A percentile compares a stretch with the other conserved stretches of the same genome.
Conservation (phyloP, 2,797 vertebrate genomes). For the Phalanger gymnotis region DNA sequence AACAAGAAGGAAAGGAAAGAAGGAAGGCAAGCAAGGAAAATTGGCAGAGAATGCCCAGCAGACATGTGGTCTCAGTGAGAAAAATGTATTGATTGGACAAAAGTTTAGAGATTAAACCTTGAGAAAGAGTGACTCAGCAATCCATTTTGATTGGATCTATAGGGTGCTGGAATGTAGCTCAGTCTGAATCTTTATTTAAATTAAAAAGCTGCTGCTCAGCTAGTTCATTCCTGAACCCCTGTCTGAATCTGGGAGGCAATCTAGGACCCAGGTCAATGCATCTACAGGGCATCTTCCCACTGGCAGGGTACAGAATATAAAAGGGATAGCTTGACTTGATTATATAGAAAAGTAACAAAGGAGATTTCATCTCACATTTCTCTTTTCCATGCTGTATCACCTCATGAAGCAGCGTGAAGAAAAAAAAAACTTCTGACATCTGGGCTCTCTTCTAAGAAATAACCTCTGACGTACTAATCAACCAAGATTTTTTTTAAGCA, state of each 20-base stretch:
- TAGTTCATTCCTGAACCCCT: not conserved
- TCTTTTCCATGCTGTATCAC: not conserved
- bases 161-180: constrained; percentile 67
- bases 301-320: not conserved
- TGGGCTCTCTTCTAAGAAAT: not conserved
- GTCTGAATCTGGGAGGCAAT: not conserved
- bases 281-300: not conserved
- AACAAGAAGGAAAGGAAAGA: not conserved
- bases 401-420: not conserved
- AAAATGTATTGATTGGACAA: constrained; percentile 68
- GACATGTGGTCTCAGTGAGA: constrained; percentile 74
- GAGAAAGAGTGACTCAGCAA: constrained; percentile 76
- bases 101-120: constrained; percentile 76
- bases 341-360: not conserved
- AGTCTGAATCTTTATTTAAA: constrained; percentile 71
- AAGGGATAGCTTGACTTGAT: not conserved
- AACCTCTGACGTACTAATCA: not conserved
- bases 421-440: not conserved
- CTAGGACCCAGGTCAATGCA: not conserved
- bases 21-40: not conserved
- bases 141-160: constrained; percentile 73
- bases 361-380: not conserved
- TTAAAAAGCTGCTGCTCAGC: constrained; percentile 11
- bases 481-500: not conserved
- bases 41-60: constrained; percentile 53